These are phyloP conservation scores for Erebia palarica DNA, from an alignment of 2,888 invertebrate genomes.

Conservation along the genomic window DNA sequence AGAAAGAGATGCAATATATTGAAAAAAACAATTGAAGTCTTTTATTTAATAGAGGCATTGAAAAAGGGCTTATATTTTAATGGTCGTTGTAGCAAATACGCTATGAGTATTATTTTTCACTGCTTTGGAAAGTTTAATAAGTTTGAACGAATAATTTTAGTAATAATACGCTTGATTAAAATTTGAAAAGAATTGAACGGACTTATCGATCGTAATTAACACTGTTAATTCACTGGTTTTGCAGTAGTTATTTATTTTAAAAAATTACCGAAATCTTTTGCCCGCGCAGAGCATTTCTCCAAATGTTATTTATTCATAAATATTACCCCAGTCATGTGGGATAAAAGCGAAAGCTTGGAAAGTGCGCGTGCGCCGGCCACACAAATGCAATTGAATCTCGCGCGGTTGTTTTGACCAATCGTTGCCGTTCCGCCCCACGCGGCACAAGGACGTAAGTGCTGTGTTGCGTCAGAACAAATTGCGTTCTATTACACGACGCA, in stretches of 20 bases:
- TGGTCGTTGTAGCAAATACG: no score
- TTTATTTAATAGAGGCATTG: no score
- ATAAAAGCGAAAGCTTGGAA: conserved; percentile 77
- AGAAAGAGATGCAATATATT: no score
- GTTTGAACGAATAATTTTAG: no score
- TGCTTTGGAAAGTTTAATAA: no score
- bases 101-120: no score
- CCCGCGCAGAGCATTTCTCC: conserved; percentile 45
- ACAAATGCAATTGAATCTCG: conserved; percentile 70
- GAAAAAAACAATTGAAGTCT: no score
- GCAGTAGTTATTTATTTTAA: background rate
- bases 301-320: conserved; percentile 42
- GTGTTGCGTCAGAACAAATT: conserved; percentile 50
- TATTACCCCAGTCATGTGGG: conserved; percentile 61
- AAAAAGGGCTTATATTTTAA: no score
- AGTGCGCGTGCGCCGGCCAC: conserved; percentile 70
- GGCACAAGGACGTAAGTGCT: conserved; percentile 65
- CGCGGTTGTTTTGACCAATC: conserved; percentile 65
- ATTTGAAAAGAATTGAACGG: background rate
- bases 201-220: background rate
- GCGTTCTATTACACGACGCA: conserved; percentile 45
- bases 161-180: no score
- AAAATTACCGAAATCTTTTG: conserved; percentile 47
- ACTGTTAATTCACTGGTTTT: background rate
- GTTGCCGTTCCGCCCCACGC: conserved; percentile 58